These are phyloP conservation scores for Hololepta plana DNA, from an alignment of 2,888 invertebrate genomes.

Conservation along the genomic window DNA sequence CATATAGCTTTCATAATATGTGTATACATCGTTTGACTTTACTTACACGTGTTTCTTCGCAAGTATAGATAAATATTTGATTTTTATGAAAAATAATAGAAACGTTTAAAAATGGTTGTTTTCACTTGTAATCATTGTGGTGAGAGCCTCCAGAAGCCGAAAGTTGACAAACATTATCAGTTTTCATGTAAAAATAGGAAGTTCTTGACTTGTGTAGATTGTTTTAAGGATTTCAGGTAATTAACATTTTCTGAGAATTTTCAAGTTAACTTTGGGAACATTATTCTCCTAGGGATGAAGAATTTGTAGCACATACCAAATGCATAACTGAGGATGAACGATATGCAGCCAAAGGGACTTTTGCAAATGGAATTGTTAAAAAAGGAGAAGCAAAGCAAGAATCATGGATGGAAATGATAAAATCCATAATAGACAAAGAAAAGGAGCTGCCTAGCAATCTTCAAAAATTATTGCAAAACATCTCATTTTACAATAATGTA, in stretches of 20 bases:
- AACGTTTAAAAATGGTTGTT: constrained; percentile 84
- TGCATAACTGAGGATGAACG: constrained; percentile 76
- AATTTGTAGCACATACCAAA: constrained; percentile 61
- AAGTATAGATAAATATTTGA: too few species aligned
- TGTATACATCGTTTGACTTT: too few species aligned
- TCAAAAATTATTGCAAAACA: too few species aligned
- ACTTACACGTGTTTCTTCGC: too few species aligned
- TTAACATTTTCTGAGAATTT: constrained; percentile 13
- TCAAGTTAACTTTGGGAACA: constrained; percentile 4
- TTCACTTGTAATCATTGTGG: constrained; percentile 89
- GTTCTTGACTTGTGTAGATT: constrained; percentile 81
- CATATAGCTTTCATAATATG: too few species aligned
- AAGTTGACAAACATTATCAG: constrained; percentile 76
- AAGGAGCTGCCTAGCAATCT: too few species aligned
- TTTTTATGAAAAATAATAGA: too few species aligned
- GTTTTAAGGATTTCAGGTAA: constrained; percentile 75
- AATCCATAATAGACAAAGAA: constrained; percentile 41
- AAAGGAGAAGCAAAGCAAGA: constrained; percentile 79
- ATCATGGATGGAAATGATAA: constrained; percentile 60
- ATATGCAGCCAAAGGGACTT: constrained; percentile 69
- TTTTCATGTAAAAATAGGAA: constrained; percentile 50
- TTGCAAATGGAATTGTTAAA: constrained; percentile 46
- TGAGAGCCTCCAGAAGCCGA: constrained; percentile 76
- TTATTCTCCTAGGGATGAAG: constrained; percentile 43
- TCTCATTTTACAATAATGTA: constrained; percentile 55